These are phyloP conservation scores for Seira sanloemensis DNA, from an alignment of 2,888 invertebrate genomes.

Conservation along the genomic window DNA sequence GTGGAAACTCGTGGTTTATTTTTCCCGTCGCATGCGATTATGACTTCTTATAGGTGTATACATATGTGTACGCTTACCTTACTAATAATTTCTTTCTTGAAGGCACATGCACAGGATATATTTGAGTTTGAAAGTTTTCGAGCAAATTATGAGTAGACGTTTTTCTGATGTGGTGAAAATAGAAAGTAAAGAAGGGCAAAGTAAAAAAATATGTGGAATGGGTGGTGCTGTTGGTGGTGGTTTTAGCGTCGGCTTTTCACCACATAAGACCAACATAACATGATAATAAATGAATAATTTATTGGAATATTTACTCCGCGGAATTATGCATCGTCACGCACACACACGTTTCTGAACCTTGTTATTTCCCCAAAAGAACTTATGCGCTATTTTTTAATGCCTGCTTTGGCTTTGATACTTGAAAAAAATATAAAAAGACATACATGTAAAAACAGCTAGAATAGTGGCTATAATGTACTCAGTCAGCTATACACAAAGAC, in stretches of 20 bases:
- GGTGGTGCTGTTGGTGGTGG: neutral
- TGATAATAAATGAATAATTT: slow-evolving; percentile 42
- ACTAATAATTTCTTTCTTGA: neutral
- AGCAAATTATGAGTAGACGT: neutral
- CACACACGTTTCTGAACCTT: neutral
- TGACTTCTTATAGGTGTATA: neutral
- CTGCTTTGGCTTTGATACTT: too few species aligned
- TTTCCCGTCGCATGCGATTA: neutral
- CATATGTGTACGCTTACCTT: too few species aligned
- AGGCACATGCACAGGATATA: neutral
- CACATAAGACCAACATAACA: neutral
- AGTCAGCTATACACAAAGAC: too few species aligned
- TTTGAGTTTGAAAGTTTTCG: neutral
- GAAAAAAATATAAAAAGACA: neutral
- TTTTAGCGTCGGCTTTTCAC: neutral
- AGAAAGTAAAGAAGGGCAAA: slow-evolving; percentile 3
- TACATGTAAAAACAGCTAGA: neutral
- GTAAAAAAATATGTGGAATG: neutral
- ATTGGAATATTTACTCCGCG: slow-evolving; percentile 30
- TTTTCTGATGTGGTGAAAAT: neutral
- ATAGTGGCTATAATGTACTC: too few species aligned
- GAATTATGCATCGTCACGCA: slow-evolving; percentile 33
- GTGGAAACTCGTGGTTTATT: slow-evolving; percentile 4
- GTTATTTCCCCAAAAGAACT: neutral
- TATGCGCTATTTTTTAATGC: neutral